These are phyloP conservation scores for Alcedo atthis DNA, from an alignment of 2,797 vertebrate species.

Conservation along the genomic window DNA sequence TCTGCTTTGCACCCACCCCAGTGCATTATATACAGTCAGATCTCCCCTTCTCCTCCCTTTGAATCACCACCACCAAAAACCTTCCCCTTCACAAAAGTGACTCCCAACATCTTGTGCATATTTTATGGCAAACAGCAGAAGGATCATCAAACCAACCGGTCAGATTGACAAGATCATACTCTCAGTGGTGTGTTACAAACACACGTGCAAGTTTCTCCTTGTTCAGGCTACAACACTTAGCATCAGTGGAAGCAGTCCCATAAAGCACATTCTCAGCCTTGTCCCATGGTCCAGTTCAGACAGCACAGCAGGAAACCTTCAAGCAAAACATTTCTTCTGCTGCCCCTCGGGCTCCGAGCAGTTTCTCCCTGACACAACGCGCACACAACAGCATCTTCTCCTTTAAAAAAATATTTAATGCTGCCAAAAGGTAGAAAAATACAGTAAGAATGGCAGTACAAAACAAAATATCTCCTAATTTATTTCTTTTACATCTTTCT, in stretches of 20 bases:
- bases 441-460: constrained; percentile 84
- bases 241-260: background rate
- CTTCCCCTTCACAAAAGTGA: background rate
- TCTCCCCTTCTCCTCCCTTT: background rate
- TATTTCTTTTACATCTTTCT: constrained; percentile 81
- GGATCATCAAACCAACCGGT: background rate
- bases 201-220: background rate
- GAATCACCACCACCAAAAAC: background rate
- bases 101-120: background rate
- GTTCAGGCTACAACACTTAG: background rate
- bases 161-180: background rate
- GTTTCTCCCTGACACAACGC: constrained; percentile 59
- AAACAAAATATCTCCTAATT: constrained; percentile 82
- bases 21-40: no score
- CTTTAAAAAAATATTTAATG: constrained; percentile 89
- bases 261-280: background rate
- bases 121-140: background rate
- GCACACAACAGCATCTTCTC: constrained; percentile 72
- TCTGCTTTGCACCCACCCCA: fast-evolving
- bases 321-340: background rate
- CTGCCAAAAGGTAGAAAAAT: constrained; percentile 87
- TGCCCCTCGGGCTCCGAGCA: background rate
- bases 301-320: background rate
- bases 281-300: constrained; percentile 6
- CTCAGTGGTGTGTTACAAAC: background rate